Evolutionary conservation across 2,888 invertebrate genomes (phyloP), one percentile per base, ranked within the genome.

Genomic region (Lithophane semibrunnea): DNA sequence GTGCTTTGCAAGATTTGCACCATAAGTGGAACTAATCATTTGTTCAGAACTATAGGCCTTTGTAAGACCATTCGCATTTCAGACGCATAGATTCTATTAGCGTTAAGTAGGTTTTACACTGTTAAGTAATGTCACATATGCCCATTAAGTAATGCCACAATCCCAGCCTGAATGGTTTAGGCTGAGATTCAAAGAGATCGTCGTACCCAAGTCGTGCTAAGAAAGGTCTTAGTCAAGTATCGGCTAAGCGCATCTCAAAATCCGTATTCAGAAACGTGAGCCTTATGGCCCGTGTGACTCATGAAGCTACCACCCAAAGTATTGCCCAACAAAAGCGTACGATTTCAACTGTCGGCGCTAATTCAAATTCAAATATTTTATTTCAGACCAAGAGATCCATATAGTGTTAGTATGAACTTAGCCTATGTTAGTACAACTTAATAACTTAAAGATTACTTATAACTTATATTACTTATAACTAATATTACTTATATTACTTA

Each of bases 21-120:
- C 52, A 68, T 37, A 54, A 3, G 68, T 54, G 68, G 37, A 68
- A 37, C 68, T 54, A 68, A 54, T 68, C 52, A 37, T n/a, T 68
- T 68, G 68, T 68, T 16, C 29, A 52, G 29, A 67, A 37, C 37
- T 52, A 4, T 52, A 4, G n/a, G 3, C n/a, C 37, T 16, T 37
- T 64, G 21, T 64, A 64, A 42, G n/a, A 44, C n/a, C 42, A 44
- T 42, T 44, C 16, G 42, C 21, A 44, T 64, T 64, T 16, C n/a
- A 64, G 42, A 64, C 16, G n/a, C n/a, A 44, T 65, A n/a, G 2
- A 42, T 8, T 67, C 3, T 16, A 52, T 13, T 21, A 67, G 29
- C 21, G 21, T 52, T 67, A 67, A 67, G 13, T 52, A 52, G 67
- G 67, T n/a, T 52, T 8, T 9, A 5, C 13, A 52, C n/a, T 13